Base-by-base conservation (phyloP, 2,113 vertebrate species). In the Ochotona princeps region DNA sequence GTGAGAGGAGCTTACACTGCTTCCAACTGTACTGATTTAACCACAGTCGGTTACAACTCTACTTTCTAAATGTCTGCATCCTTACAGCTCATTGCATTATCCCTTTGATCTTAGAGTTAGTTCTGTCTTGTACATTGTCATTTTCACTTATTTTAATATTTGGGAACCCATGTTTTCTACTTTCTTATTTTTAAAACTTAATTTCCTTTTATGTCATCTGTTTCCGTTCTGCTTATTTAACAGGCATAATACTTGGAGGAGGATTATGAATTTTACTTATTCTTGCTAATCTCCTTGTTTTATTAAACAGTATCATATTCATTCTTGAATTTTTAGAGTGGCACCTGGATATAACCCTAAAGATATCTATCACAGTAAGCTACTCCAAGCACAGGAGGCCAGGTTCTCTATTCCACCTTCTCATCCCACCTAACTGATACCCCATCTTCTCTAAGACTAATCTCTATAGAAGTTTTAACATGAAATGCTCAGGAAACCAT, bases 401-500 rank as follows among this genome's bases (percentile, higher is more conserved):
- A n/a, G 14, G 26, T 15, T 72, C 17, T 23, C 18, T 47, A 35
- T 63, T n/a, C 26, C 66, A 49, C 38, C 35, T 57, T 10, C 51
- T 38, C 54, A 32, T 23, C 67, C 35, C 63, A 80, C 1, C 7
- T 72, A 90, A 78, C 8, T 67, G 61, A 90, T 80, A 54, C 44
- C 30, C 61, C 49, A 70, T 89, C 83, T 66, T 66, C 74, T 66
- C 20, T 18, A 35, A 13, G 44, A 15, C 20, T 54, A 78, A 87
- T 49, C 57, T 82, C 11, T 5, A 67, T 84, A 67, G 44, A 70
- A 90, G 25, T 35, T 86, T 91, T 87, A 90, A 83, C 47, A 49
- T 88, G 28, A 88, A 85, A 92, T 96, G 87, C 57, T 87, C 63
- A 72, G 54, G 32, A 83, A 32, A 69, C 14, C 9, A 57, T 75